Percentiles rank a stretch among this genome's conserved stretches.
phyloP scores from a whole-genome alignment of 2,888 invertebrate species.

The Eudasyphora cyanicolor region DNA sequence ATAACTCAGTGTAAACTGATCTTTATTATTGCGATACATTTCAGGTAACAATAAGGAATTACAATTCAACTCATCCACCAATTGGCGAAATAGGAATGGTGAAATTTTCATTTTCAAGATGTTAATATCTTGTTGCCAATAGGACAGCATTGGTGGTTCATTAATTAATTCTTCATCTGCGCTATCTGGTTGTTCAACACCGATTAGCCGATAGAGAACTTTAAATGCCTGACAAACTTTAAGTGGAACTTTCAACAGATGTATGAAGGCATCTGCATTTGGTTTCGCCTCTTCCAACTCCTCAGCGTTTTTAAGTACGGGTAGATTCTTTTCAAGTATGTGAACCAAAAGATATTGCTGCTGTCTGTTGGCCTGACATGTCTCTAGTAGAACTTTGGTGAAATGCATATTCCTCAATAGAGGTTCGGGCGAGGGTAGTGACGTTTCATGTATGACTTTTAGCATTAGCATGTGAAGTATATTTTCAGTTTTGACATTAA shows the following conservation, averaged over 20 bases:
- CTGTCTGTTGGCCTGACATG: slow-evolving; percentile 69
- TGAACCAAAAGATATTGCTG: slow-evolving; percentile 73
- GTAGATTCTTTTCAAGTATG: slow-evolving; percentile 75
- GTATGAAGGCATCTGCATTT: background rate
- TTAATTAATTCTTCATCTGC: slow-evolving; percentile 27
- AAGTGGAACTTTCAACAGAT: slow-evolving; percentile 37
- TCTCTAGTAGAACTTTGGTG: slow-evolving; percentile 69
- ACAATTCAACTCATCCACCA: slow-evolving; percentile 70
- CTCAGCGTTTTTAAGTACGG: slow-evolving; percentile 68
- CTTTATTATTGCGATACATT: slow-evolving; percentile 70
- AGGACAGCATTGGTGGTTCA: slow-evolving; percentile 61
- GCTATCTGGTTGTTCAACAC: background rate
- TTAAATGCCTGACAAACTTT: slow-evolving; percentile 66
- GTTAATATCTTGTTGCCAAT: slow-evolving; percentile 70
- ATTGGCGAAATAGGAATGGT: slow-evolving; percentile 71
- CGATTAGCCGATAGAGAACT: slow-evolving; percentile 67
- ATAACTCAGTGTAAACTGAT: slow-evolving; percentile 74
- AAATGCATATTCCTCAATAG: slow-evolving; percentile 70
- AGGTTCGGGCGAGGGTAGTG: slow-evolving; percentile 47
- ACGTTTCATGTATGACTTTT: slow-evolving; percentile 65
- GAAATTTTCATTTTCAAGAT: slow-evolving; percentile 72
- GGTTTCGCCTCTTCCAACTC: slow-evolving; percentile 54
- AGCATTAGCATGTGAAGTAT: slow-evolving; percentile 23
- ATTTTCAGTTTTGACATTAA: background rate
- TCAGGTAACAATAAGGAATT: slow-evolving; percentile 73